These are phyloP conservation scores for Todiramphus chloris DNA, from an alignment of 2,113 vertebrate genomes.

Conservation along the genomic window DNA sequence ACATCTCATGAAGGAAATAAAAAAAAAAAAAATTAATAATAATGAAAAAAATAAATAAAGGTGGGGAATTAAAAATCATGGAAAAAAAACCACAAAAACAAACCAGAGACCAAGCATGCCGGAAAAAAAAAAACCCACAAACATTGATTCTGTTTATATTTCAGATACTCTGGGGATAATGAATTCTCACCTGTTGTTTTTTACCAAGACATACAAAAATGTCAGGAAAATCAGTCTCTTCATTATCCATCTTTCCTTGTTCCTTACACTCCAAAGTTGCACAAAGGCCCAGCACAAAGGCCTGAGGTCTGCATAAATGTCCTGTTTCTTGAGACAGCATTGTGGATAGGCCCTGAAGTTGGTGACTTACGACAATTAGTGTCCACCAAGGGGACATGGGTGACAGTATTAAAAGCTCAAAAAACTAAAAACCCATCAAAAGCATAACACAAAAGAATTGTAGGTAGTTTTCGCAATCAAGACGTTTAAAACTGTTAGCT, in stretches of 20 bases:
- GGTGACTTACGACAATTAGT: neutral
- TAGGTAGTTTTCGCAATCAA: neutral
- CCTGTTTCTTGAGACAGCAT: neutral
- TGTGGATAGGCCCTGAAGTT: neutral
- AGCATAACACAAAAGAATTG: neutral
- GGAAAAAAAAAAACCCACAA: neutral
- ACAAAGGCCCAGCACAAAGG: neutral
- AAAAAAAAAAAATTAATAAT: neutral
- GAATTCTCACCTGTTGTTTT: neutral
- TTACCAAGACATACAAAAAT: neutral
- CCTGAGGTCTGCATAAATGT: neutral
- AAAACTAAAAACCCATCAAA: neutral
- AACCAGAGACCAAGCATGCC: neutral
- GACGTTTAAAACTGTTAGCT: neutral
- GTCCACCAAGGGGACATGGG: neutral
- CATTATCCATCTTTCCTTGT: neutral
- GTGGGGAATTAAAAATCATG: too few relatives aligned
- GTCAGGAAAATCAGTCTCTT: neutral
- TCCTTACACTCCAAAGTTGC: neutral
- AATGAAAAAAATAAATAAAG: neutral
- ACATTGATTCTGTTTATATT: neutral
- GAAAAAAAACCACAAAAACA: neutral
- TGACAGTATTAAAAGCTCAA: neutral
- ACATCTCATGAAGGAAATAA: slow-evolving; percentile 24
- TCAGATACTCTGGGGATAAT: neutral